Base-by-base conservation (phyloP, 2,797 vertebrate species). In the Macrochelys suwanniensis region DNA sequence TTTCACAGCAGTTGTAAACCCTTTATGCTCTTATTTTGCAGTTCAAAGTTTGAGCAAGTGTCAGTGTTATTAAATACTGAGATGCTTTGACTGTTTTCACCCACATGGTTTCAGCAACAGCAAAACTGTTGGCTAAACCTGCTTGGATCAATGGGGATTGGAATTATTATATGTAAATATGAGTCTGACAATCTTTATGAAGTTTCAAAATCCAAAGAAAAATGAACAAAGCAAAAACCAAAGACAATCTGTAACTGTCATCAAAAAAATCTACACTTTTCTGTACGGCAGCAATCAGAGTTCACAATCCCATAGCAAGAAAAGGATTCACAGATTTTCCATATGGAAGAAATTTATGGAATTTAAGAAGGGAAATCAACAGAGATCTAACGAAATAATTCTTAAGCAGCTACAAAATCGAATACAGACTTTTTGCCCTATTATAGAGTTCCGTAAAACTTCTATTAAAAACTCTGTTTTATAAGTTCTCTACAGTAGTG, bases 21-120 rank as follows among this genome's bases (percentile, higher is more conserved):
- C 59, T 94, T 92, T 80, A 94, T 86, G 92, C 23, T 89, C 87
- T 19, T 47, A 33, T 91, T 82, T 94, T 80, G 16, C 15, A 23
- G 15, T 23, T 19, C 80, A 86, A 84, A 90, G 74, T 19, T n/a
- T n/a, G 17, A 17, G 8, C 33, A 17, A 8, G 12, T 61, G 2
- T 78, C 37, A 51, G 9, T 53, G 25, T 33, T 68, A 21, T 42
- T 80, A 85, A 87, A 90, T 79, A 15, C 23, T 4, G 1, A 23
- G 25, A 23, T 74, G 7, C 33, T 91, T 92, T 93, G 84, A 87
- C 78, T 85, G 65, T 89, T 89, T 78, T 90, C 65, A 78, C 21
- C 80, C 33, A 23, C 49, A 87, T 6, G 4, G 5, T 23, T 95
- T 92, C 42, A 84, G 50, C 93, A 93, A 80, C 21, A 17, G 89